Evolutionary conservation across 2,888 invertebrate genomes (phyloP).

Genomic region (Periphyllus acericola): DNA sequence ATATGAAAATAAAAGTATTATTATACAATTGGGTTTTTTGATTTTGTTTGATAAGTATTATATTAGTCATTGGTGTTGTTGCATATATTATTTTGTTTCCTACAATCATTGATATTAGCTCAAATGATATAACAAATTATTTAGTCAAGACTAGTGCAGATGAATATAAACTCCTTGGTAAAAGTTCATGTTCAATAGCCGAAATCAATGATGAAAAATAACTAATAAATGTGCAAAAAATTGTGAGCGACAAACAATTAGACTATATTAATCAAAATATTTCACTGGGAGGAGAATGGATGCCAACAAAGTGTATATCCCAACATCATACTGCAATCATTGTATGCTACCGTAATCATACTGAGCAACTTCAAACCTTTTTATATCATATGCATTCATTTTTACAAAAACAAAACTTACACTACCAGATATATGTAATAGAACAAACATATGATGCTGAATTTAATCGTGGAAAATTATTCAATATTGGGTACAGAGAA

Average conservation of each 20-base stretch:
- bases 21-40: conserved; percentile 40
- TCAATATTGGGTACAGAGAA: conserved; percentile 86
- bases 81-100: conserved; percentile 35
- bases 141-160: conserved; percentile 52
- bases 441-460: conserved; percentile 82
- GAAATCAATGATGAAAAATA: conserved; percentile 22
- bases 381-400: conserved; percentile 88
- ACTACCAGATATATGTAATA: conserved; percentile 87
- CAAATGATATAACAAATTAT: conserved; percentile 51
- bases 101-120: conserved; percentile 42
- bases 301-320: conserved; percentile 68
- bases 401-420: conserved; percentile 81
- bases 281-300: conserved; percentile 69
- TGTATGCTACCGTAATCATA: conserved; percentile 83
- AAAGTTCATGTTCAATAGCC: conserved; percentile 27
- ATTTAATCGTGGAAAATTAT: conserved; percentile 87
- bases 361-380: conserved; percentile 79
- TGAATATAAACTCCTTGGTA: conserved; percentile 35
- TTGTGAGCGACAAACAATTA: conserved; percentile 30
- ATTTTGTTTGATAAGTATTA: conserved; percentile 20
- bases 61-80: conserved; percentile 28
- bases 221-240: conserved; percentile 31
- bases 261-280: conserved; percentile 13
- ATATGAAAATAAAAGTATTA: conserved; percentile 47
- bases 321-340: conserved; percentile 81